phyloP scores from a whole-genome alignment of 2,888 invertebrate genomes.

The Perizoma flavofasciatum region DNA sequence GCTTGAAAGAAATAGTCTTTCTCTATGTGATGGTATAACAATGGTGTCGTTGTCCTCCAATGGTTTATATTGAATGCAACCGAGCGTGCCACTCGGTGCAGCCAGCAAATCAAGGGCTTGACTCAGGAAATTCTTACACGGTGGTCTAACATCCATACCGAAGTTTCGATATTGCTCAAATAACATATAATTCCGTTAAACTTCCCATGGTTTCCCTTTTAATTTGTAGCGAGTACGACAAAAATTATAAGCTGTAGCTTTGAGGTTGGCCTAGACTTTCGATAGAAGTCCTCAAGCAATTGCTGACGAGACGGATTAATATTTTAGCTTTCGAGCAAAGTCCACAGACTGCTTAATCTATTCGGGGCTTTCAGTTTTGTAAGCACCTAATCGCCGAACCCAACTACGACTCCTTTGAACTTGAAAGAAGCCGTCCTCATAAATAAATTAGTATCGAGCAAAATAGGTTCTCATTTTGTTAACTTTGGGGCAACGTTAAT shows the following conservation, averaged over 20 bases:
- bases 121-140: constrained; percentile 60
- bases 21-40: constrained; percentile 57
- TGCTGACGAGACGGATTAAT: constrained; percentile 26
- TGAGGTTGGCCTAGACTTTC: constrained; percentile 4
- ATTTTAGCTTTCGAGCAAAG: constrained; percentile 30
- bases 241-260: constrained; percentile 2
- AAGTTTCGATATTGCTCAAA: constrained; percentile 37
- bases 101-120: constrained; percentile 62
- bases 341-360: constrained; percentile 37
- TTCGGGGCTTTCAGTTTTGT: constrained; percentile 35
- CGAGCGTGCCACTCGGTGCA: constrained; percentile 54
- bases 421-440: constrained; percentile 38
- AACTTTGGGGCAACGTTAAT: constrained; percentile 33
- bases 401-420: constrained; percentile 37
- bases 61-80: constrained; percentile 71
- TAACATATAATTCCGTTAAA: constrained; percentile 23
- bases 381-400: constrained; percentile 40
- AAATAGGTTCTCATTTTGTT: constrained; percentile 32
- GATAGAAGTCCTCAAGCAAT: constrained; percentile 15
- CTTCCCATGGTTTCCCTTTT: too few relatives aligned
- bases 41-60: constrained; percentile 57
- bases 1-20: constrained; percentile 40
- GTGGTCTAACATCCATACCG: constrained; percentile 63
- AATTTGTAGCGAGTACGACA: neutral
- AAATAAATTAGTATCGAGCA: constrained; percentile 33